Percentiles rank a stretch among this genome's conserved stretches.
Evolutionary conservation across 2,113 vertebrate genomes (phyloP).

Genomic region (Malurus melanocephalus): DNA sequence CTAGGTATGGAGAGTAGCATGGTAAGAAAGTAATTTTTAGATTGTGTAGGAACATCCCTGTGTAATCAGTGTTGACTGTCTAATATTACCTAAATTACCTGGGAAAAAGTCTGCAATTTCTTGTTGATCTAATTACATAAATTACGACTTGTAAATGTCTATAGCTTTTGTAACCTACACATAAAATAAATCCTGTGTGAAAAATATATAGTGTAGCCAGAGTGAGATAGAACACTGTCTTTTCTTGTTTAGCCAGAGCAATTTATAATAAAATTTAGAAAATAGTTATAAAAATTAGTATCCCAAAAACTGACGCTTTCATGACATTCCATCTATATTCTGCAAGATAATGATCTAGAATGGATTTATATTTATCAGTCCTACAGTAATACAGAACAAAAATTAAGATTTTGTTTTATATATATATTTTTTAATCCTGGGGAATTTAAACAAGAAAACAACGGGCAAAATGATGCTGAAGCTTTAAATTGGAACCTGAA

Average conservation of each 20-base stretch:
- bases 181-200: not conserved
- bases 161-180: not conserved
- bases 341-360: not conserved
- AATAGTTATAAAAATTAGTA: not conserved
- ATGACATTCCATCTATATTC: not conserved
- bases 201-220: not conserved
- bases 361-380: not conserved
- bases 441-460: not conserved
- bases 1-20: not conserved
- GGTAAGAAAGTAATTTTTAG: not conserved
- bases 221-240: not conserved
- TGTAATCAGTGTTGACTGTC: not conserved
- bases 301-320: not conserved
- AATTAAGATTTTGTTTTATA: not conserved
- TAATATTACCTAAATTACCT: not conserved
- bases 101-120: not conserved
- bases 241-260: not conserved
- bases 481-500: not conserved
- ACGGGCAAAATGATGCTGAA: not conserved
- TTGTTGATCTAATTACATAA: not conserved
- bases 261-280: not conserved
- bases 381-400: not conserved
- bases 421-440: not conserved
- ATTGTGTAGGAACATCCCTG: not conserved
- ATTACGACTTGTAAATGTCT: not conserved